phyloP scores from a whole-genome alignment of 92 coral and sea anemone genomes.

The Umimayanthus kanabou region DNA sequence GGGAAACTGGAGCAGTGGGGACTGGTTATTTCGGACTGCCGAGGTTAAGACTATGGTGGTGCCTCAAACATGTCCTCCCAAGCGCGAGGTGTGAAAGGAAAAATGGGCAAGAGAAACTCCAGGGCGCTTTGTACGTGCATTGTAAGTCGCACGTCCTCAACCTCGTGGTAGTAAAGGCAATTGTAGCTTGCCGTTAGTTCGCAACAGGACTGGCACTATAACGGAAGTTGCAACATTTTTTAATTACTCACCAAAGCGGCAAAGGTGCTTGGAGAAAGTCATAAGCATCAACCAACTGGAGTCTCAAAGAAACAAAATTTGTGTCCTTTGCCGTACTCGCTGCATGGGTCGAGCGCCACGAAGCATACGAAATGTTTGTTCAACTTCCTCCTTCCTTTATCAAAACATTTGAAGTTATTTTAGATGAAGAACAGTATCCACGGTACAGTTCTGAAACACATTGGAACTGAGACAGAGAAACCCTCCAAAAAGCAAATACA shows the following conservation, averaged over 20 bases:
- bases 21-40: slow-evolving; percentile 37
- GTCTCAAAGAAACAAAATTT: slow-evolving; percentile 41
- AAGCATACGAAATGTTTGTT: slow-evolving; percentile 46
- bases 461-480: too few relatives aligned
- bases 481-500: slow-evolving; percentile 47
- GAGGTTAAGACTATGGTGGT: slow-evolving; percentile 51
- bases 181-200: slow-evolving; percentile 53
- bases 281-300: slow-evolving; percentile 43
- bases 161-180: slow-evolving; percentile 49
- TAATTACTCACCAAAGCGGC: slow-evolving; percentile 45
- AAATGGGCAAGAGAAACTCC: slow-evolving; percentile 41
- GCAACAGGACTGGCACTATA: slow-evolving; percentile 61
- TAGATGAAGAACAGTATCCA: slow-evolving; percentile 48
- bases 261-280: slow-evolving; percentile 35
- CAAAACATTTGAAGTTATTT: slow-evolving; percentile 51
- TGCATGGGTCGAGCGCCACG: slow-evolving; percentile 62
- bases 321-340: slow-evolving; percentile 57
- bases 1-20: slow-evolving; percentile 30
- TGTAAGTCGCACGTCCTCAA: slow-evolving; percentile 50
- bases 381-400: too few relatives aligned
- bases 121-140: slow-evolving; percentile 50
- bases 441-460: too few relatives aligned
- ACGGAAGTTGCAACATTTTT: slow-evolving; percentile 47
- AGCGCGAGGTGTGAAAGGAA: slow-evolving; percentile 54
- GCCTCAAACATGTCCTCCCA: slow-evolving; percentile 54